Conservation (phyloP, 53 echinoderm and acorn worm genomes). For the Holothuria leucospilota region DNA sequence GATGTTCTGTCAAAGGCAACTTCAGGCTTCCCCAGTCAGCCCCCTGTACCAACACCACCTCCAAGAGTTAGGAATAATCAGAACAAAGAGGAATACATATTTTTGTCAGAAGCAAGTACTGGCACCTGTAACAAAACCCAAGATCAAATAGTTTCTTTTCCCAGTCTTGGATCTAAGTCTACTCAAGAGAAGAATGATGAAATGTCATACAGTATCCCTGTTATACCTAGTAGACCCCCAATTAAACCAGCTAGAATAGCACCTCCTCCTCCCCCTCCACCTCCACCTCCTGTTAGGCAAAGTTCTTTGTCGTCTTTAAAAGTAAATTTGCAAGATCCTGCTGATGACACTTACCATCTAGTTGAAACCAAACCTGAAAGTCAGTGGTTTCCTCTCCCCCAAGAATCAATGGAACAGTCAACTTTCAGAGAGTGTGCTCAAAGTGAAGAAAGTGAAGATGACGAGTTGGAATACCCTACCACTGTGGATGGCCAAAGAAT, state of each 20-base stretch:
- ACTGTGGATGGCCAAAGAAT: conserved; percentile 48
- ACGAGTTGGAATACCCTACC: conserved; percentile 51
- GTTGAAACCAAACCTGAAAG: background rate
- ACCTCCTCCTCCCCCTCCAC: conserved; percentile 38
- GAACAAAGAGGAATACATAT: conserved; percentile 5
- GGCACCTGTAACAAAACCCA: background rate
- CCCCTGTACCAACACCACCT: conserved; percentile 3
- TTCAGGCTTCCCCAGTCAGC: conserved; percentile 3
- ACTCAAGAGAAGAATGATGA: background rate
- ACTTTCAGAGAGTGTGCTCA: conserved; percentile 63
- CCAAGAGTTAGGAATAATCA: background rate
- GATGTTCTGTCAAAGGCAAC: background rate
- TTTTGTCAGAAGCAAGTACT: conserved; percentile 15
- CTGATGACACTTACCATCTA: background rate
- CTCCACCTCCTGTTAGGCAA: background rate
- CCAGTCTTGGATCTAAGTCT: too few species aligned
- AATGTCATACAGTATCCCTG: conserved; percentile 12
- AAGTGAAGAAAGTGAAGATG: conserved; percentile 60
- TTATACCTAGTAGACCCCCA: conserved; percentile 4
- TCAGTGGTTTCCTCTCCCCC: background rate
- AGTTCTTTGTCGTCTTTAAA: conserved; percentile 12
- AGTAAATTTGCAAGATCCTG: conserved; percentile 2
- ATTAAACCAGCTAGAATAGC: conserved; percentile 36
- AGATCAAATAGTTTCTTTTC: too few species aligned
- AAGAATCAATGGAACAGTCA: background rate